Base-by-base conservation (phyloP, 2,797 vertebrate genomes). In the Betta splendens region DNA sequence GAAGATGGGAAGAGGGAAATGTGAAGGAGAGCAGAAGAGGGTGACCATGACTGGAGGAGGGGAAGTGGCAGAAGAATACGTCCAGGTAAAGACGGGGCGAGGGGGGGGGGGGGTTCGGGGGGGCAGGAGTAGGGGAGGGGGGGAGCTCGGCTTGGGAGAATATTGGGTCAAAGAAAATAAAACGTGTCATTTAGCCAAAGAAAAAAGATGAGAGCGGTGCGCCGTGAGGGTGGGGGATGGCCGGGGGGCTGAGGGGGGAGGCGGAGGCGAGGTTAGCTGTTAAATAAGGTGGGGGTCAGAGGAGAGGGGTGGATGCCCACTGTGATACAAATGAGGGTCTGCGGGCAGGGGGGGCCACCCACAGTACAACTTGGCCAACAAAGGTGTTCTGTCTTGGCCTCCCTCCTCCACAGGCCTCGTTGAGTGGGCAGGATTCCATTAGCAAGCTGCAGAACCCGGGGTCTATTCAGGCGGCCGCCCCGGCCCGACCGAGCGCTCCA, bases 261-360 rank as follows among this genome's bases (percentile, higher is more conserved):
- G 75, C 76, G 79, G 73, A 80, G 79, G 77, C 66, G 44, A 81
- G 86, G 84, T 85, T 85, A 82, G 87, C 83, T 83, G 77, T 87
- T 88, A 89, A 87, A 87, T 86, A 85, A 83, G 85, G 81, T 81
- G 83, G 74, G 72, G 83, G 85, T 84, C 80, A 85, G 67, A 79
- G 69, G 72, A 73, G 81, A 45, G 74, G 75, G 78, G 76, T 62
- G 75, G 85, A 87, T 92, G 89, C 92, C 85, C 89, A 90, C 84
- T 83, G 91, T 90, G 92, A 93, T 93, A 94, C 93, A 94, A 94
- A 94, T 91, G 93, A 91, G 91, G 90, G 91, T 94, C 91, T 92
- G 88, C 85, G 72, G 62, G 83, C 77, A 64, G 81, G 84, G 83
- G n/a, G 89, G 89, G 94, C 92, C 93, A 94, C 93, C 93, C 94